These are phyloP conservation scores for Pherbina coryleti DNA, from an alignment of 2,888 invertebrate genomes.

Conservation along the genomic window DNA sequence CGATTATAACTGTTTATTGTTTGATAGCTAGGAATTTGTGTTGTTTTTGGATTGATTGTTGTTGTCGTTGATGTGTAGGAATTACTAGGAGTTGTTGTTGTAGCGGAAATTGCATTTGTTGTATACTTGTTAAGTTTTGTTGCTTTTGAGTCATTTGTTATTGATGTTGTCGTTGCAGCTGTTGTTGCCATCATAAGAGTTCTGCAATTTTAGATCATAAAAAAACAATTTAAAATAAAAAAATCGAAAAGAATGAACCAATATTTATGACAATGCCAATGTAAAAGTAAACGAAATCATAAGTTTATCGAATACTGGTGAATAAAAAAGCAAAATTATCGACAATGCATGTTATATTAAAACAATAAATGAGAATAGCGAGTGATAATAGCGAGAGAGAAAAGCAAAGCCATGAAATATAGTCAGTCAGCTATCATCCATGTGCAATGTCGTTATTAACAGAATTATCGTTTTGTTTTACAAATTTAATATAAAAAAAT, in stretches of 20 bases:
- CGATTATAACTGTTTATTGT: conserved; percentile 37
- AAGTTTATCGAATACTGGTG: no score
- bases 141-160: conserved; percentile 33
- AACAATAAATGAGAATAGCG: no score
- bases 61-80: conserved; percentile 34
- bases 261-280: background rate
- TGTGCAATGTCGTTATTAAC: no score
- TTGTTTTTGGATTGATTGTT: conserved; percentile 53
- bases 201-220: conserved; percentile 35
- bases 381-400: no score
- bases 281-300: background rate
- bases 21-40: conserved; percentile 67
- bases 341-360: no score
- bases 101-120: conserved; percentile 38
- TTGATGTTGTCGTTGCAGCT: conserved; percentile 40
- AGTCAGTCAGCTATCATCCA: no score
- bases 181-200: background rate
- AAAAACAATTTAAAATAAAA: conserved; percentile 43
- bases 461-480: no score
- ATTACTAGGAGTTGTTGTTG: conserved; percentile 39
- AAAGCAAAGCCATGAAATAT: no score
- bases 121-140: conserved; percentile 45
- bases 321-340: no score
- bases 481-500: no score
- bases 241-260: background rate